Evolutionary conservation across 2,888 invertebrate genomes (phyloP).

Genomic region (Sarcophaga subvicina): DNA sequence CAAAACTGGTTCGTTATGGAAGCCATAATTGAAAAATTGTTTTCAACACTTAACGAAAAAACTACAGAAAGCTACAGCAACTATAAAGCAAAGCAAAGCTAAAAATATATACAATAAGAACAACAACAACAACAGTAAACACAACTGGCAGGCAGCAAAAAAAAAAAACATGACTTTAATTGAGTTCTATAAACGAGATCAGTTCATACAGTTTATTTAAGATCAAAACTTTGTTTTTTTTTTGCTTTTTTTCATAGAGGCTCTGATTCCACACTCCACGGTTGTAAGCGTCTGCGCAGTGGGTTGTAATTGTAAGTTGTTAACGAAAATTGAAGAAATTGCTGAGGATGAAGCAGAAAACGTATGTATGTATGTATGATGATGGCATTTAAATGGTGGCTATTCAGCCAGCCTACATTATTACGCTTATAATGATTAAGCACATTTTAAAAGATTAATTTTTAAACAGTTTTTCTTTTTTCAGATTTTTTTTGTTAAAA

Average conservation of each 20-base stretch:
- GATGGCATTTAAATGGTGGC: neutral
- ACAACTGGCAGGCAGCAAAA: neutral
- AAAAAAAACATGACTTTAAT: slow-evolving; percentile 55
- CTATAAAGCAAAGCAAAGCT: neutral
- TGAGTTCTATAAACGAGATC: slow-evolving; percentile 60
- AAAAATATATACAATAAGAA: neutral
- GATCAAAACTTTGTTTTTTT: slow-evolving; percentile 25
- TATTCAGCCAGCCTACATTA: slow-evolving; percentile 17
- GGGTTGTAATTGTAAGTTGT: slow-evolving; percentile 55
- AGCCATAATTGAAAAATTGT: slow-evolving; percentile 69
- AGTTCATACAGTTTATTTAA: slow-evolving; percentile 49
- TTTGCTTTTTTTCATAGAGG: neutral
- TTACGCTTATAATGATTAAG: slow-evolving; percentile 40
- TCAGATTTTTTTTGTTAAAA: slow-evolving; percentile 4
- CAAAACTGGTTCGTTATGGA: slow-evolving; percentile 65
- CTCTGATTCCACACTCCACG: neutral
- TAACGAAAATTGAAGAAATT: slow-evolving; percentile 25
- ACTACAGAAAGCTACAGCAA: neutral
- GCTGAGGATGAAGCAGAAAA: neutral
- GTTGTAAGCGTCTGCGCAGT: slow-evolving; percentile 48
- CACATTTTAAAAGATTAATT: slow-evolving; percentile 11
- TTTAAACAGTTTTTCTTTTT: neutral
- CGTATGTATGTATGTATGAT: neutral
- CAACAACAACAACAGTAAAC: neutral
- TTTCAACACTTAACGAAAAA: slow-evolving; percentile 66